A percentile compares a stretch with the other conserved stretches of the same genome.
These are phyloP conservation scores for Napeogenes sylphis DNA, from an alignment of 2,888 invertebrate species.

Conservation along the genomic window DNA sequence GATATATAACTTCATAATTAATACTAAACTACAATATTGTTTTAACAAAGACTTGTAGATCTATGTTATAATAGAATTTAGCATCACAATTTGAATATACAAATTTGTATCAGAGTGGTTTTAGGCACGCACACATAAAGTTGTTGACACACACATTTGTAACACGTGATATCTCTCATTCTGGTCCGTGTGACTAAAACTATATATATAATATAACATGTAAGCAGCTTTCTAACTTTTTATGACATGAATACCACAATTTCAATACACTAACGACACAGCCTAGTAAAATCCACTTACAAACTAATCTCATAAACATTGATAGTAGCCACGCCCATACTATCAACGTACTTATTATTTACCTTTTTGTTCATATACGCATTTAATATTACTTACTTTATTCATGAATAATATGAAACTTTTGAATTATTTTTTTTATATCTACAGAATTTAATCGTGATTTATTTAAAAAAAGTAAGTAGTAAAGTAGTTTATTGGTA, in stretches of 20 bases:
- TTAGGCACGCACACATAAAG: no score
- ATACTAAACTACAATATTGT: not conserved
- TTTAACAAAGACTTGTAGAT: constrained; percentile 12
- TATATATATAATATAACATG: constrained; percentile 14
- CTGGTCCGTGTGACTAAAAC: constrained; percentile 1
- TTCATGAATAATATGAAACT: not conserved
- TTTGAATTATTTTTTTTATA: no score
- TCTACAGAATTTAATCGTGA: no score
- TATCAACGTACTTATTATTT: constrained; percentile 1
- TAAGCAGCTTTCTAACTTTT: constrained; percentile 22
- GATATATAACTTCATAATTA: no score
- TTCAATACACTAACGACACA: constrained; percentile 17
- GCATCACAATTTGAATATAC: no score
- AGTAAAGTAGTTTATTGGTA: no score
- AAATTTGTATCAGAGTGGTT: constrained; percentile 5
- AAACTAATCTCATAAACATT: constrained; percentile 21
- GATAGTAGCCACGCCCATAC: constrained; percentile 15
- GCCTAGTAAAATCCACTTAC: constrained; percentile 22
- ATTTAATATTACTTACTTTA: not conserved
- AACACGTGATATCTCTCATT: no score
- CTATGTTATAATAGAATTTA: constrained; percentile 14
- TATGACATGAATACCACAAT: constrained; percentile 19
- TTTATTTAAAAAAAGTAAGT: no score
- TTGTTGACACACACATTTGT: no score
- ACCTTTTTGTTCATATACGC: not conserved